Conservation (phyloP, 2,888 invertebrate species). For the Ceramica pisi region DNA sequence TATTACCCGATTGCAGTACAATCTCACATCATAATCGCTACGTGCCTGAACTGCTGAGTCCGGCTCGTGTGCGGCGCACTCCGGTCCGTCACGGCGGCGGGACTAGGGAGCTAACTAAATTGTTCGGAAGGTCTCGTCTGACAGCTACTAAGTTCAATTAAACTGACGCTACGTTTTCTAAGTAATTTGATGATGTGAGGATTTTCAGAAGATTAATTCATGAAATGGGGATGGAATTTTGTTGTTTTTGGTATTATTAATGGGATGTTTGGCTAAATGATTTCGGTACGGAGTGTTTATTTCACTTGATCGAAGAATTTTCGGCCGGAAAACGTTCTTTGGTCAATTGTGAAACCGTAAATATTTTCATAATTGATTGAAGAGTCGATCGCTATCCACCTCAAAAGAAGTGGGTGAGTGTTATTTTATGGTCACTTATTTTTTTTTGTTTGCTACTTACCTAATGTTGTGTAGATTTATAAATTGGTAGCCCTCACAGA, state of each 20-base stretch:
- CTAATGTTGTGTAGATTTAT: too few species aligned
- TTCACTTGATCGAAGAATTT: too few species aligned
- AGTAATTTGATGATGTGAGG: constrained; percentile 53
- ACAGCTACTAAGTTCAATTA: constrained; percentile 57
- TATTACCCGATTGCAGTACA: constrained; percentile 46
- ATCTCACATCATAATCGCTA: constrained; percentile 49
- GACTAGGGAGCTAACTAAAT: constrained; percentile 55
- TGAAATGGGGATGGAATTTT: too few species aligned
- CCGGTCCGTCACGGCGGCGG: constrained; percentile 19
- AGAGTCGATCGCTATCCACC: too few species aligned
- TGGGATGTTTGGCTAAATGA: not conserved
- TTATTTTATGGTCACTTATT: too few species aligned
- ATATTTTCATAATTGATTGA: too few species aligned
- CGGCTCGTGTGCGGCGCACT: not conserved
- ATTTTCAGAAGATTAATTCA: constrained; percentile 1
- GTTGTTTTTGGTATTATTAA: too few species aligned
- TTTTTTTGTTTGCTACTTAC: too few species aligned
- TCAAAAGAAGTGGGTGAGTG: too few species aligned
- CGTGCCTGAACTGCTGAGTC: constrained; percentile 46
- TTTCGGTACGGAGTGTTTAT: too few species aligned
- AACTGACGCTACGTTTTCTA: constrained; percentile 59
- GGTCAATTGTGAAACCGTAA: too few species aligned
- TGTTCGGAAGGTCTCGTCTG: constrained; percentile 50
- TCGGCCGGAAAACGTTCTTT: not conserved
- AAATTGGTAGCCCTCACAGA: too few species aligned